Conservation (phyloP, 2,797 vertebrate species). For the Chelon auratus region DNA sequence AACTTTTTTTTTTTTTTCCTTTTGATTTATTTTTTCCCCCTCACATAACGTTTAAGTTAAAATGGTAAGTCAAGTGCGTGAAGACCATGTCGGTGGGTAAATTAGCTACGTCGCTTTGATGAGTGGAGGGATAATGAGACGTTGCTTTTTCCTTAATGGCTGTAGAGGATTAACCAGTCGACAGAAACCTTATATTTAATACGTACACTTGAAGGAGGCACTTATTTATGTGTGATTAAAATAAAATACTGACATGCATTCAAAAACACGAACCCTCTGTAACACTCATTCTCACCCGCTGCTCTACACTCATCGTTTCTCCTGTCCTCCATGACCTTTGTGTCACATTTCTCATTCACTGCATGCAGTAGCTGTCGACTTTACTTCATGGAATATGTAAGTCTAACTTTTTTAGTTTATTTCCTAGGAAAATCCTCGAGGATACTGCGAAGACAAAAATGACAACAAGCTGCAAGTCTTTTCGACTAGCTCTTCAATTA, state of each 20-base stretch:
- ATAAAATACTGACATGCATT: not conserved
- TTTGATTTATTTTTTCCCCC: not conserved
- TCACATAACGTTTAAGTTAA: conserved; percentile 47
- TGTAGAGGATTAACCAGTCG: conserved; percentile 50
- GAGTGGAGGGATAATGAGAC: conserved; percentile 53
- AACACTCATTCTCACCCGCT: not conserved
- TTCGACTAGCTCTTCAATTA: conserved; percentile 2
- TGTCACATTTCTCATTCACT: not conserved
- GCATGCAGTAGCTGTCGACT: conserved; percentile 30
- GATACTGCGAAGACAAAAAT: conserved; percentile 15
- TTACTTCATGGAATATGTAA: conserved; percentile 17
- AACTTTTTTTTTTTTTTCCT: conserved; percentile 54
- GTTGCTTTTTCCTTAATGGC: conserved; percentile 15
- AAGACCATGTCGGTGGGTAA: conserved; percentile 63
- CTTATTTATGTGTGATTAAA: not conserved
- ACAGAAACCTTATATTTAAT: not conserved
- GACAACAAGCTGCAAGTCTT: conserved; percentile 10
- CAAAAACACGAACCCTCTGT: not conserved
- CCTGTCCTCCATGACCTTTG: not conserved
- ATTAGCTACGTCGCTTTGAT: conserved; percentile 71
- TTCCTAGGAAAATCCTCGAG: not conserved
- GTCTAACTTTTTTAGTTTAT: conserved; percentile 16
- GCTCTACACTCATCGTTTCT: not conserved
- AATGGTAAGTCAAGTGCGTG: conserved; percentile 43
- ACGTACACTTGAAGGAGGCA: not conserved